Evolutionary conservation across 2,797 vertebrate genomes (phyloP).

Genomic region (Cichlasoma orientale): DNA sequence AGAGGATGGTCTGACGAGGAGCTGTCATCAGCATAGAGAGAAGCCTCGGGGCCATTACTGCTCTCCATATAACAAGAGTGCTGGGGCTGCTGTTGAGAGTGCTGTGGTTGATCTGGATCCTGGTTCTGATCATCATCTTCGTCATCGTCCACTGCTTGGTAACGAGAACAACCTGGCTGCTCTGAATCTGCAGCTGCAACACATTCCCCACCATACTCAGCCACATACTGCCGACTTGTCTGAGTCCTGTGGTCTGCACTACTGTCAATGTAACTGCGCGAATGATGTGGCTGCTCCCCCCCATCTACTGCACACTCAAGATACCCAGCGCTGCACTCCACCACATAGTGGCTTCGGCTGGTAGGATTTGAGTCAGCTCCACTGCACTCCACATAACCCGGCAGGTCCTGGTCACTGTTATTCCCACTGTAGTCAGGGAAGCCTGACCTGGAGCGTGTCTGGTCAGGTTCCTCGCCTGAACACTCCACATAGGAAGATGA

Average conservation of each 20-base stretch:
- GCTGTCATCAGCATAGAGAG: constrained; percentile 77
- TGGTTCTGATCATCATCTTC: constrained; percentile 74
- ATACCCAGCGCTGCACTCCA: constrained; percentile 80
- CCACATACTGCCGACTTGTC: constrained; percentile 63
- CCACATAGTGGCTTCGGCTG: constrained; percentile 72
- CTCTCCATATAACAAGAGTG: constrained; percentile 78
- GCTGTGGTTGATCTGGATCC: constrained; percentile 77
- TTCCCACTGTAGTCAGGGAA: constrained; percentile 80
- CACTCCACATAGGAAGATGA: constrained; percentile 78
- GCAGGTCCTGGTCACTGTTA: constrained; percentile 79
- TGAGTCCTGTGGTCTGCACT: constrained; percentile 77
- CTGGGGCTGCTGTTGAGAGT: constrained; percentile 76
- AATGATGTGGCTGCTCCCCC: constrained; percentile 67
- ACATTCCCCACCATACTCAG: constrained; percentile 61
- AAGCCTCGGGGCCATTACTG: constrained; percentile 75
- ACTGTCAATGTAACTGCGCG: constrained; percentile 82
- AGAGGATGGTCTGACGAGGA: constrained; percentile 74
- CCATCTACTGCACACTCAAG: constrained; percentile 67
- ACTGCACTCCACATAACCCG: constrained; percentile 81
- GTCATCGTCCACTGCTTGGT: constrained; percentile 57
- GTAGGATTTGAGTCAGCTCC: constrained; percentile 75
- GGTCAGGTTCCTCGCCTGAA: constrained; percentile 77
- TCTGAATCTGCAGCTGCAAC: constrained; percentile 75
- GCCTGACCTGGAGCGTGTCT: constrained; percentile 75
- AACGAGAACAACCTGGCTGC: constrained; percentile 76